Evolutionary conservation across 2,113 vertebrate genomes (phyloP).

Genomic region (Setophaga coronata): DNA sequence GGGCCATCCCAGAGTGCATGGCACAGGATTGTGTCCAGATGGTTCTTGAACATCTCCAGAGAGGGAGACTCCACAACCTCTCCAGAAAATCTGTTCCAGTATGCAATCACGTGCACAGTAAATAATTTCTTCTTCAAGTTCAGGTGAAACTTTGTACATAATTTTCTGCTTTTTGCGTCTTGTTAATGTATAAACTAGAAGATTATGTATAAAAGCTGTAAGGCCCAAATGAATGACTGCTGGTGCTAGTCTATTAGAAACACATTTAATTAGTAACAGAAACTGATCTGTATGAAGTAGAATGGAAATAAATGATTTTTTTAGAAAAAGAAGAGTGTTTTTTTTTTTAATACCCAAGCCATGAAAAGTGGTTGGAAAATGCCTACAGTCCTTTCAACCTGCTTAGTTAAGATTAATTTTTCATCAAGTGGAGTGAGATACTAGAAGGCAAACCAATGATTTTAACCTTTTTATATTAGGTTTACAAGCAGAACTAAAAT

Average conservation of each 20-base stretch:
- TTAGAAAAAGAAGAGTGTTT: not conserved
- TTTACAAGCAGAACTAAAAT: not conserved
- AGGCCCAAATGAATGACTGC: not conserved
- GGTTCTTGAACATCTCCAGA: not conserved
- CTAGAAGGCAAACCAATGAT: not conserved
- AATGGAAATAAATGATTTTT: not conserved
- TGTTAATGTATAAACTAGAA: not conserved
- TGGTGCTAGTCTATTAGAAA: not conserved
- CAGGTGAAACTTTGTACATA: not conserved
- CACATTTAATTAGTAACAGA: not conserved
- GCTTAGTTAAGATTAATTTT: not conserved
- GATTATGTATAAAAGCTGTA: not conserved
- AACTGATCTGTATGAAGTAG: not conserved
- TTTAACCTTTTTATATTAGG: not conserved
- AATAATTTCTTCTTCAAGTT: not conserved
- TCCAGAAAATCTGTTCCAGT: not conserved
- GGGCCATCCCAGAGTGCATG: fast-evolving
- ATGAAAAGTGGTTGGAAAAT: not conserved
- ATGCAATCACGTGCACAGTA: not conserved
- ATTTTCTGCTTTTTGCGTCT: not conserved
- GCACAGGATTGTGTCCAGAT: not conserved
- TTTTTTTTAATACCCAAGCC: not conserved
- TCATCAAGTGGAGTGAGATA: not conserved
- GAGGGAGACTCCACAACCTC: too few species aligned
- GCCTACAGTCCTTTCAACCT: not conserved